A percentile compares a stretch with the other conserved stretches of the same genome.
Evolutionary conservation across 2,888 invertebrate genomes (phyloP).

Genomic region (Patella caerulea): DNA sequence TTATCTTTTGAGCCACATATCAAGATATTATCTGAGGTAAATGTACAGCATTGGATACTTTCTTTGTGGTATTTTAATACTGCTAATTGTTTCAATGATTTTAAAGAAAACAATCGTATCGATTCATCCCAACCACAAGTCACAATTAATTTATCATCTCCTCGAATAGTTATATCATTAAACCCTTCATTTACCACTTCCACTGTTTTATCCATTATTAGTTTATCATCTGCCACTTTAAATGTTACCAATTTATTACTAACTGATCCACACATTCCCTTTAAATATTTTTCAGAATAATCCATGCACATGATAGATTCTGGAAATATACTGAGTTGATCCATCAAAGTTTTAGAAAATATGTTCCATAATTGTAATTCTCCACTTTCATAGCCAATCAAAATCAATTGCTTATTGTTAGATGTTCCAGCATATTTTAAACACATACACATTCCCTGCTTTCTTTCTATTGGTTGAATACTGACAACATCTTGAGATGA

Average conservation of each 20-base stretch:
- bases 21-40: conserved; percentile 52
- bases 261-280: conserved; percentile 52
- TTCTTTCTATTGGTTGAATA: conserved; percentile 15
- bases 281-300: conserved; percentile 33
- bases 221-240: conserved; percentile 34
- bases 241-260: conserved; percentile 43
- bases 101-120: conserved; percentile 55
- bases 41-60: conserved; percentile 57
- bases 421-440: conserved; percentile 29
- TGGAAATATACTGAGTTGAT: conserved; percentile 36
- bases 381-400: conserved; percentile 62
- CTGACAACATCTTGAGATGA: conserved; percentile 25
- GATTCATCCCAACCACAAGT: conserved; percentile 65
- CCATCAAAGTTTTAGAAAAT: conserved; percentile 33
- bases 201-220: conserved; percentile 23
- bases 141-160: conserved; percentile 60
- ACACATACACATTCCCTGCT: conserved; percentile 58
- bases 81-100: conserved; percentile 61
- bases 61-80: conserved; percentile 62
- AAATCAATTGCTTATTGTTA: conserved; percentile 30
- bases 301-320: conserved; percentile 54
- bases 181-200: conserved; percentile 56
- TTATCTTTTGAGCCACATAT: conserved; percentile 64
- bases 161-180: conserved; percentile 48
- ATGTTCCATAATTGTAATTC: conserved; percentile 56